Evolutionary conservation across 92 coral and sea anemone species (phyloP), one percentile per base, ranked within the genome.

Genomic region (Blastomussa wellsi): DNA sequence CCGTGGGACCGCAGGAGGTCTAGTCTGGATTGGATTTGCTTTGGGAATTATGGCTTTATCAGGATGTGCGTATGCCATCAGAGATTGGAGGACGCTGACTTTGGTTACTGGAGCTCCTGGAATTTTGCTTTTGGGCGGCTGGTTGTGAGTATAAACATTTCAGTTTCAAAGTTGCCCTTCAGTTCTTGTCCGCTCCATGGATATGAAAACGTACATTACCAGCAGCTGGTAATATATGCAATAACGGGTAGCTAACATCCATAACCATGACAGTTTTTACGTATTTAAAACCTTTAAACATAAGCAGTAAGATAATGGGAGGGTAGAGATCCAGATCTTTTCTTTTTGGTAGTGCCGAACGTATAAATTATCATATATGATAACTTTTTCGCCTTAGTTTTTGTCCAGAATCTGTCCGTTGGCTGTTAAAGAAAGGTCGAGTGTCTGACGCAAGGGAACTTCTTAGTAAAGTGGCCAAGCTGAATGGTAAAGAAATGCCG

Each of bases 41-140:
- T 14, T 84, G n/a, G 86, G 48, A 8, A 55, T 78, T 29, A 75
- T 87, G 68, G 48, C 81, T 22, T 86, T 94, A 51, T 88, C 98
- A 29, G 89, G 84, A 77, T 76, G 88, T 28, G 95, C 93, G 37
- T 90, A 88, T 32, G 83, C 83, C 29, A 89, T 94, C 52, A 78
- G 91, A 37, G 88, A 91, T 31, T 94, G 98, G 98, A 87, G 90
- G 32, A 79, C 76, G 5, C 80, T 94, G 15, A 90, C 91, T 72
- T 90, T 92, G 24, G 81, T 94, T 22, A 79, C 86, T 13, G 90
- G 89, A 33, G 95, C 86, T 14, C 92, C 95, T 2, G 94, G 98
- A 7, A 79, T 87, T 60, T 88, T 94, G 7, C 75, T 88, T 32
- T 68, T 80, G 20, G 75, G 84, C 55, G 91, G 90, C 38, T 91